phyloP scores from a whole-genome alignment of 2,888 invertebrate genomes.

The Phyllotreta striolata region DNA sequence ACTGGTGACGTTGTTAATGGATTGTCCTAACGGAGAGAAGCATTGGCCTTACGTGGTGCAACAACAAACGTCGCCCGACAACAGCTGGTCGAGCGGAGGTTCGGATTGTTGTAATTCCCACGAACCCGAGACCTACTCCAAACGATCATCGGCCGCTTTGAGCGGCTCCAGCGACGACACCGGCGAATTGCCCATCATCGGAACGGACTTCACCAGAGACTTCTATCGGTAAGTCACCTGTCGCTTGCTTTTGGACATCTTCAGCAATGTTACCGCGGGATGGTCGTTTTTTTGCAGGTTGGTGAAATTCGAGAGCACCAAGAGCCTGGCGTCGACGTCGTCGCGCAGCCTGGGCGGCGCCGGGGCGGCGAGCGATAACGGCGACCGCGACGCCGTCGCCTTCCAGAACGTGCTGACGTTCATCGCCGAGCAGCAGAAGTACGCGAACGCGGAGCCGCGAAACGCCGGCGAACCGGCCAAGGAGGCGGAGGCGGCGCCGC shows the following conservation, averaged over 20 bases:
- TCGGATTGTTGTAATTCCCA: slow-evolving; percentile 61
- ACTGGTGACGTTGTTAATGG: slow-evolving; percentile 66
- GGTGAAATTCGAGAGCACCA: slow-evolving; percentile 82
- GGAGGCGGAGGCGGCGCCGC: slow-evolving; percentile 70
- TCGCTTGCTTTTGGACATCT: too few relatives aligned
- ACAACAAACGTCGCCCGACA: slow-evolving; percentile 64
- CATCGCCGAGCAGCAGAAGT: slow-evolving; percentile 80
- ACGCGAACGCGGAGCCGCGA: slow-evolving; percentile 67
- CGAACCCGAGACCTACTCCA: slow-evolving; percentile 68
- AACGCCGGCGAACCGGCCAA: slow-evolving; percentile 74
- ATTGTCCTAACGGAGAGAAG: slow-evolving; percentile 64
- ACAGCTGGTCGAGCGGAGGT: slow-evolving; percentile 66
- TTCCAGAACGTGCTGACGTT: slow-evolving; percentile 78
- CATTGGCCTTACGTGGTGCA: slow-evolving; percentile 69
- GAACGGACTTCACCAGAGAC: slow-evolving; percentile 79
- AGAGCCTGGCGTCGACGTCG: slow-evolving; percentile 78
- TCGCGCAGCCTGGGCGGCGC: slow-evolving; percentile 70
- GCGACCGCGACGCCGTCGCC: slow-evolving; percentile 74
- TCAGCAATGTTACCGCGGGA: too few relatives aligned
- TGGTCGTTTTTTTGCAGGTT: slow-evolving; percentile 62
- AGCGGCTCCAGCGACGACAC: slow-evolving; percentile 73
- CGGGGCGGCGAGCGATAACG: slow-evolving; percentile 64
- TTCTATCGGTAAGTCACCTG: slow-evolving; percentile 76
- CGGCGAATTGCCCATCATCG: slow-evolving; percentile 70
- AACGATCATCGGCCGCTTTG: slow-evolving; percentile 73